Evolutionary conservation across 2,888 invertebrate genomes (phyloP), one percentile per base, ranked within the genome.

Genomic region (Dryococelus australis): DNA sequence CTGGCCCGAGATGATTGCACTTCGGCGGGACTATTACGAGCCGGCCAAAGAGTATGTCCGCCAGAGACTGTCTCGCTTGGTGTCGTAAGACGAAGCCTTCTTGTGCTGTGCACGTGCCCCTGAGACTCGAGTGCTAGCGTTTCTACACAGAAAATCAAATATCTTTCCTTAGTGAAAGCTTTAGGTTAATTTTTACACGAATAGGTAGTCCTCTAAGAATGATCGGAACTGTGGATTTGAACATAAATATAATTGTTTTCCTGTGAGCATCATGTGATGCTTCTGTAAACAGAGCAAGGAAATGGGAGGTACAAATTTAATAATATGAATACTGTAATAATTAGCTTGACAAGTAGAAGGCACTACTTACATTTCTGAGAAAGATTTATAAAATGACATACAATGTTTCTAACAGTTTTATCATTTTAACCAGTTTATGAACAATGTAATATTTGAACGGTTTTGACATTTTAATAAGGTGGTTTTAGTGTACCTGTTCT

Each of bases 11-110:
- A 95, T 97, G 93, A 92, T 93, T 86, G 92, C 96, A 85, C 94
- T 97, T 87, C 94, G 96, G 88, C 95, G 96, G 90, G 96, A 97
- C 91, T 97, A 97, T 93, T 98, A 97, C 93, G 95, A 96, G 90
- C 97, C 97, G 43, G 93, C 97, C 87, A 97, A 97, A 92, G 96
- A 97, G 91, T 97, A 95, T 92, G 92, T 97, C 90, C 94, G 94
- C 6, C 87, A 87, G 79, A 86, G 85, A 78, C 51, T 89, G 12
- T 83, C 88, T 20, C 86, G 84, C 85, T 65, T 88, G 0, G 79
- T 88, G 80, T 83, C 83, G 43, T 83, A 83, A 83, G 28, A 83
- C 24, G 35, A 83, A 24, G 28, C 28, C 35, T 35, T 20, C 43
- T 83, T 24, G 43, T 24, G 35, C 28, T 24, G 20, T 24, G 83